A percentile compares a stretch with the other conserved stretches of the same genome.
phyloP scores from a whole-genome alignment of 2,113 vertebrate species.

The Thunnus maccoyii region DNA sequence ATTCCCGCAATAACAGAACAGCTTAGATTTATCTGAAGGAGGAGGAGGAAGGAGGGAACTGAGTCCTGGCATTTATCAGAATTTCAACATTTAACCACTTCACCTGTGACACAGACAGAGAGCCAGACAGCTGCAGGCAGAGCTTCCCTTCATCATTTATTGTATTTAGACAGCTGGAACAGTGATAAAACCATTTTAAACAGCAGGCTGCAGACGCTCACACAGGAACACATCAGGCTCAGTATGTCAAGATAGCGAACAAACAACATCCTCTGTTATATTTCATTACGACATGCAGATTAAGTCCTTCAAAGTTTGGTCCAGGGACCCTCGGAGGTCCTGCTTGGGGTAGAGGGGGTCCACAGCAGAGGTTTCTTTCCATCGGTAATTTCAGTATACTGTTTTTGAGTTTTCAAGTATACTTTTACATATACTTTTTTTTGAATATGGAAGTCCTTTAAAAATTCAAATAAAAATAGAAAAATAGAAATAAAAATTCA shows the following conservation, averaged over 20 bases:
- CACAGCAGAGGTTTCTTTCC: not conserved
- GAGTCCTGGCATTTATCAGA: constrained; percentile 19
- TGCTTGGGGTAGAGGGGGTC: no score
- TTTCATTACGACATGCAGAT: not conserved
- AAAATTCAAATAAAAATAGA: not conserved
- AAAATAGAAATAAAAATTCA: not conserved
- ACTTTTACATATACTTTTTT: not conserved
- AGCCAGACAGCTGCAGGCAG: not conserved
- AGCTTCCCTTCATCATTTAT: constrained; percentile 25
- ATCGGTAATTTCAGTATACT: no score
- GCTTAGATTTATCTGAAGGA: not conserved
- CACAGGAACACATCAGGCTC: not conserved
- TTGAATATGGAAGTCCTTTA: not conserved
- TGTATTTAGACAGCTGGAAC: constrained; percentile 24
- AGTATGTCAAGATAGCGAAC: not conserved
- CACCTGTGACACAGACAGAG: not conserved
- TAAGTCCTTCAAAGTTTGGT: not conserved
- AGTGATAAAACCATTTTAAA: constrained; percentile 13
- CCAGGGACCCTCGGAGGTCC: not conserved
- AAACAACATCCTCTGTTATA: not conserved
- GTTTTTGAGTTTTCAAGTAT: no score
- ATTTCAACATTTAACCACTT: not conserved
- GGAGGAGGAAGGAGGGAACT: not conserved
- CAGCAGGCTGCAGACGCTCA: not conserved
- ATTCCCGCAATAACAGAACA: constrained; percentile 1